These are phyloP conservation scores for Sepioteuthis lessoniana DNA, from an alignment of 2,888 invertebrate genomes.

Conservation along the genomic window DNA sequence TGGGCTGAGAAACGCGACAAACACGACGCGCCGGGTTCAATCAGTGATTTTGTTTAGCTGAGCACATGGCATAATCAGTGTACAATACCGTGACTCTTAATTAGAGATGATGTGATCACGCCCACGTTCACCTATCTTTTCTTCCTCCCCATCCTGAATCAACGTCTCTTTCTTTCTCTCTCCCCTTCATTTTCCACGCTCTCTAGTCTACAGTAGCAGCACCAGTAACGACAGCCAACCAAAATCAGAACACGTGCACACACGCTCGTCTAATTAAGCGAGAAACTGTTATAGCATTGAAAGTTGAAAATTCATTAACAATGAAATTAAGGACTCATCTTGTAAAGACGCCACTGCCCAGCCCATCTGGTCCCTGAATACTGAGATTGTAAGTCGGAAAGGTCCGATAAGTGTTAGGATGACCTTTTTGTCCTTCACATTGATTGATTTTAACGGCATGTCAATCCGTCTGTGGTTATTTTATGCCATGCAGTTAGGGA, in stretches of 20 bases:
- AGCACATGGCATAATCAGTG: constrained; percentile 33
- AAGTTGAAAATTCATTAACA: background rate
- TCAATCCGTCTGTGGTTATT: too few relatives aligned
- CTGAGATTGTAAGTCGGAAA: background rate
- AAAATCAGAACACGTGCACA: background rate
- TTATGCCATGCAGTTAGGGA: too few relatives aligned
- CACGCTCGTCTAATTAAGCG: background rate
- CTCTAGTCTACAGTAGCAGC: background rate
- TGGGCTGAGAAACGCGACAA: background rate
- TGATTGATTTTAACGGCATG: too few relatives aligned
- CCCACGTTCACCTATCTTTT: background rate
- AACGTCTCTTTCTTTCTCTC: background rate
- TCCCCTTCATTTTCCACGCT: background rate
- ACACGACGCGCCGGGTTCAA: background rate
- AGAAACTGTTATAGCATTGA: background rate
- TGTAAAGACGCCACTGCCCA: background rate
- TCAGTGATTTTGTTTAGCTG: background rate
- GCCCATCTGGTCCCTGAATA: background rate
- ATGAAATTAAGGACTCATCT: background rate
- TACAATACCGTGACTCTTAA: background rate
- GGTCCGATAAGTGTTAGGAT: background rate
- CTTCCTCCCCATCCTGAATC: background rate
- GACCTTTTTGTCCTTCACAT: background rate
- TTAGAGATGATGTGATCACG: constrained; percentile 12
- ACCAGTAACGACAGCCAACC: background rate